These are phyloP conservation scores for Papilio protenor DNA, from an alignment of 2,888 invertebrate species.

Conservation along the genomic window DNA sequence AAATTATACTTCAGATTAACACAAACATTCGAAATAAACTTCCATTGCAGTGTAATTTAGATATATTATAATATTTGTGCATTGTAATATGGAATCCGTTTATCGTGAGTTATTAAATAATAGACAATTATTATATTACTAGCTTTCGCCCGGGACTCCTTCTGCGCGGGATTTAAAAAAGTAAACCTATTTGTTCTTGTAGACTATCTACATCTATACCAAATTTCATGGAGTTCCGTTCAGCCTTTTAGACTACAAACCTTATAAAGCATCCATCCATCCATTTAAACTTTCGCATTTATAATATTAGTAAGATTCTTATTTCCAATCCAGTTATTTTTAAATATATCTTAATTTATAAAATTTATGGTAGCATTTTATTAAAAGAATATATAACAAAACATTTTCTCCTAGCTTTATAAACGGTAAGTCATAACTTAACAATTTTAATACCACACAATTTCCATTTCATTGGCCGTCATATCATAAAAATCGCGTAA, in stretches of 20 bases:
- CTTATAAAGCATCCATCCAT: no score
- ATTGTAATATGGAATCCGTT: no score
- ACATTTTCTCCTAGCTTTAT: neutral
- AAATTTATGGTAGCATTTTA: no score
- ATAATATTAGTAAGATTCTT: neutral
- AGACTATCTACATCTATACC: no score
- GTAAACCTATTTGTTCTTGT: no score
- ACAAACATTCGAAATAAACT: conserved; percentile 18
- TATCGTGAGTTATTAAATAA: neutral
- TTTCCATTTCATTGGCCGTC: conserved; percentile 14
- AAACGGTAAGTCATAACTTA: neutral
- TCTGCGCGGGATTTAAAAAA: no score
- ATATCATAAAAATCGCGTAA: conserved; percentile 3
- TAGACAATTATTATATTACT: conserved; percentile 3
- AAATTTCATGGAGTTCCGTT: no score
- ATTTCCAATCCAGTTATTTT: neutral
- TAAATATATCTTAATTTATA: no score
- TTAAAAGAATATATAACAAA: no score
- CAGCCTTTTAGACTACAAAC: no score
- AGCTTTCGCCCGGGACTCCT: no score
- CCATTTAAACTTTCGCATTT: no score
- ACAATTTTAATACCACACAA: conserved; percentile 2
- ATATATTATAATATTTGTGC: neutral
- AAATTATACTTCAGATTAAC: conserved; percentile 17
- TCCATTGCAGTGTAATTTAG: neutral